Percentiles rank a stretch among this genome's conserved stretches.
phyloP scores from a whole-genome alignment of 2,888 invertebrate genomes.

The Erebia aethiops region DNA sequence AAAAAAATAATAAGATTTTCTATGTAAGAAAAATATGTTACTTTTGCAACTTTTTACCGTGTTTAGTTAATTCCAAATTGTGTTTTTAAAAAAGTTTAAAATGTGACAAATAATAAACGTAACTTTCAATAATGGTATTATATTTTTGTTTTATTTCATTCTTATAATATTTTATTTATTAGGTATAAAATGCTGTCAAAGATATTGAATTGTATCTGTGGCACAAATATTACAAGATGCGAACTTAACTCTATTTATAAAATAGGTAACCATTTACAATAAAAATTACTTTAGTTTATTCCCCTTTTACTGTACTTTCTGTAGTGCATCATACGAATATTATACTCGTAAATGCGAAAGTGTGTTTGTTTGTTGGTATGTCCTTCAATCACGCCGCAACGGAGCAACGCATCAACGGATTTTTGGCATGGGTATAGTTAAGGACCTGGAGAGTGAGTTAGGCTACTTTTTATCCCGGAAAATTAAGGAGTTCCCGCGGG shows the following conservation, averaged over 20 bases:
- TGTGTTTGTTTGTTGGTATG: too few species aligned
- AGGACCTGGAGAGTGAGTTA: too few species aligned
- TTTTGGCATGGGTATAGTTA: too few species aligned
- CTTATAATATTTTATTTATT: background rate
- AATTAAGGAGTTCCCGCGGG: too few species aligned
- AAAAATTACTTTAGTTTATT: background rate
- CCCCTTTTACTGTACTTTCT: too few species aligned
- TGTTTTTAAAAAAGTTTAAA: background rate
- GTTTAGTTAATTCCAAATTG: background rate
- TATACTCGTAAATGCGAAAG: too few species aligned
- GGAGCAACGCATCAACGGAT: too few species aligned
- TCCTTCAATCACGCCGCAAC: too few species aligned
- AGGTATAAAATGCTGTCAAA: conserved; percentile 16
- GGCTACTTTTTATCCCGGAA: too few species aligned
- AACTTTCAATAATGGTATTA: conserved; percentile 2
- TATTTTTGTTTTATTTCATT: conserved; percentile 7
- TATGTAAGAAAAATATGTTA: background rate
- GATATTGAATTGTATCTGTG: background rate
- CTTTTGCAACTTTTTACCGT: background rate
- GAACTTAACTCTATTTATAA: background rate
- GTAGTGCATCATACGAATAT: too few species aligned
- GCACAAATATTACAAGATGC: conserved; percentile 6
- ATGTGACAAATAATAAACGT: conserved; percentile 14
- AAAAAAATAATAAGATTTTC: background rate
- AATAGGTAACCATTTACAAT: background rate